phyloP scores from a whole-genome alignment of 2,888 invertebrate genomes.

The Sphinx pinastri region DNA sequence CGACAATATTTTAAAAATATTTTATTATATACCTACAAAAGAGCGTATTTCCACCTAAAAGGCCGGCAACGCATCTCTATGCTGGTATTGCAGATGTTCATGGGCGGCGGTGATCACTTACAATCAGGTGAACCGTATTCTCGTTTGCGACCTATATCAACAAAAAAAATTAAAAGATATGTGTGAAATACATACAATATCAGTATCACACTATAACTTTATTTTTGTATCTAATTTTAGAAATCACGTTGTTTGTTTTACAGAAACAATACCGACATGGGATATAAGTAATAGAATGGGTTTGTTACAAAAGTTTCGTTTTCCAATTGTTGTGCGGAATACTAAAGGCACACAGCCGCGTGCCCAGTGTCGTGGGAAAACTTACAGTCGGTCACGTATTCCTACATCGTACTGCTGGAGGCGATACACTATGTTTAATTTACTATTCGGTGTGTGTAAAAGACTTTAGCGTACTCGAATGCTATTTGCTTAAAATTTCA shows the following conservation, averaged over 20 bases:
- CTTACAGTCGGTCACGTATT: slow-evolving; percentile 49
- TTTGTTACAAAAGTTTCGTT: slow-evolving; percentile 12
- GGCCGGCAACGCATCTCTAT: too few relatives aligned
- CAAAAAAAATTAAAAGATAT: too few relatives aligned
- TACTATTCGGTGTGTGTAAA: slow-evolving; percentile 30
- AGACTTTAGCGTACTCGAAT: slow-evolving; percentile 23
- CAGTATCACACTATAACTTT: too few relatives aligned
- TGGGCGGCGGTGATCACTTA: too few relatives aligned
- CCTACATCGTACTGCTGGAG: slow-evolving; percentile 44
- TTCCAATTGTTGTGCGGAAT: slow-evolving; percentile 17
- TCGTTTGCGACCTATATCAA: too few relatives aligned
- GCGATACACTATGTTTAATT: slow-evolving; percentile 52
- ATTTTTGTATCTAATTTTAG: neutral
- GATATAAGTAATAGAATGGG: slow-evolving; percentile 10
- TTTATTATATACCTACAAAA: too few relatives aligned
- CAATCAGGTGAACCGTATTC: too few relatives aligned
- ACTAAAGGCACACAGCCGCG: slow-evolving; percentile 8
- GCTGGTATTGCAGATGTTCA: too few relatives aligned
- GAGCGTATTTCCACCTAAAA: too few relatives aligned
- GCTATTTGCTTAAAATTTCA: too few relatives aligned
- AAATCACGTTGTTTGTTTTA: neutral
- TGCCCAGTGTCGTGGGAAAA: slow-evolving; percentile 37
- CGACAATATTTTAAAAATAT: too few relatives aligned
- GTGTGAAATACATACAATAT: too few relatives aligned
- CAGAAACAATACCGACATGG: slow-evolving; percentile 8